These are phyloP conservation scores for Astropecten irregularis DNA, from an alignment of 53 echinoderm and acorn worm species.

Conservation along the genomic window DNA sequence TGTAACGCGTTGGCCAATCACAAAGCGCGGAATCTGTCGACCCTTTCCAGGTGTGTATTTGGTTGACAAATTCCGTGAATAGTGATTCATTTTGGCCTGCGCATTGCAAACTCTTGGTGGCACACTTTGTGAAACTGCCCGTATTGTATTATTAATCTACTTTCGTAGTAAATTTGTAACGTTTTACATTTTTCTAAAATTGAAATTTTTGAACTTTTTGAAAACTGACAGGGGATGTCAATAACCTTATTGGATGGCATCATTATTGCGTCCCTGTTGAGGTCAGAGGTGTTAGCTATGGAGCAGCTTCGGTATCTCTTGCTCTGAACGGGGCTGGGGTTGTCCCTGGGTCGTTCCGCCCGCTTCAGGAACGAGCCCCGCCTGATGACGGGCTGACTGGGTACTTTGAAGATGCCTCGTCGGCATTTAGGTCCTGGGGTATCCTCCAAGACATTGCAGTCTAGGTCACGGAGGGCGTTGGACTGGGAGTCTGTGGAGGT, in stretches of 20 bases:
- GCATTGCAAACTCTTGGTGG: no score
- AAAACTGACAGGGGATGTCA: no score
- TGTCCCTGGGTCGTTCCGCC: conserved; percentile 79
- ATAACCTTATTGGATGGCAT: conserved; percentile 15
- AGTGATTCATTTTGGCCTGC: no score
- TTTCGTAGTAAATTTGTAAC: no score
- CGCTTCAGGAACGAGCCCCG: conserved; percentile 81
- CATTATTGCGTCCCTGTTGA: not conserved
- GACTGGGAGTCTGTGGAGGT: not conserved
- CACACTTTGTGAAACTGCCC: no score
- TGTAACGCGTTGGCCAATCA: no score
- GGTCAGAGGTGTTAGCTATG: not conserved
- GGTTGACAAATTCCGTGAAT: no score
- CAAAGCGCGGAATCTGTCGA: no score
- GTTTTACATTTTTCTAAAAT: no score
- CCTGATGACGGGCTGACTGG: conserved; percentile 79
- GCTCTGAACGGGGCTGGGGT: conserved; percentile 81
- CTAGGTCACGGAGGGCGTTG: conserved; percentile 45
- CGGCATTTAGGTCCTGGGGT: conserved; percentile 83
- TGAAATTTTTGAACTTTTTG: no score
- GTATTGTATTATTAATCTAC: no score
- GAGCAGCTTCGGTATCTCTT: conserved; percentile 77
- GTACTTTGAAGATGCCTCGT: conserved; percentile 87
- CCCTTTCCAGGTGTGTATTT: no score
- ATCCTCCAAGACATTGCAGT: conserved; percentile 74